Evolutionary conservation across 2,888 invertebrate species (phyloP).

Genomic region (Andricus curvator): DNA sequence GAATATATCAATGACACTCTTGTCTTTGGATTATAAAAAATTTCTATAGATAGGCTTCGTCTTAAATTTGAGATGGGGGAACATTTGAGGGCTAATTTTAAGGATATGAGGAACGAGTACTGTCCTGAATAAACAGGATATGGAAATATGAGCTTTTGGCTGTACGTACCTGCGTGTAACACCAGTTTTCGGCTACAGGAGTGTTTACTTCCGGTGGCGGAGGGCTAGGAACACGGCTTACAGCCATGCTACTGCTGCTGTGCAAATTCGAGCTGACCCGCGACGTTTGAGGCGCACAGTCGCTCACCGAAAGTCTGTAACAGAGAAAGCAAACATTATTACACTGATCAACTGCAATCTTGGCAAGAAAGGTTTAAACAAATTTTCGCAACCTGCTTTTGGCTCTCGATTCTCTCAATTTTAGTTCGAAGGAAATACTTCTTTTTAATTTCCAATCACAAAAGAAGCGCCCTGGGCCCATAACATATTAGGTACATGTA

Average conservation of each 20-base stretch:
- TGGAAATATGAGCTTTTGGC: background rate
- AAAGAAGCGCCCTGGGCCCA: slow-evolving; percentile 24
- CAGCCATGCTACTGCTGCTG: slow-evolving; percentile 94
- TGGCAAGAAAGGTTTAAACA: slow-evolving; percentile 23
- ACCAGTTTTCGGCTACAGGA: slow-evolving; percentile 99
- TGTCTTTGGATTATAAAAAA: too few relatives aligned
- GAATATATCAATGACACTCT: background rate
- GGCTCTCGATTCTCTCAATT: background rate
- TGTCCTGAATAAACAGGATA: background rate
- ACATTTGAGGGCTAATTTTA: background rate
- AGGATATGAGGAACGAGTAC: background rate
- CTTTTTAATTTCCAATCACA: background rate
- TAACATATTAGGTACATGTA: background rate
- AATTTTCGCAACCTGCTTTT: slow-evolving; percentile 11
- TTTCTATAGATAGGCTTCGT: background rate
- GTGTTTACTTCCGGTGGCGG: slow-evolving; percentile 96
- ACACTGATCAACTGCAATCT: background rate
- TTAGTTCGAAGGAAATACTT: background rate
- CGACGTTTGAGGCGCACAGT: slow-evolving; percentile 91
- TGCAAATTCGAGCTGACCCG: slow-evolving; percentile 91
- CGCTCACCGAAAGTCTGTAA: slow-evolving; percentile 89
- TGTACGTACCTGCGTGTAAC: slow-evolving; percentile 96
- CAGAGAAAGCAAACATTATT: slow-evolving; percentile 59
- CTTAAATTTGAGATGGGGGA: background rate
- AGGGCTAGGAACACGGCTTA: slow-evolving; percentile 97